Evolutionary conservation across 2,113 vertebrate genomes (phyloP), one percentile per base, ranked within the genome.

Genomic region (Regulus satrapa): DNA sequence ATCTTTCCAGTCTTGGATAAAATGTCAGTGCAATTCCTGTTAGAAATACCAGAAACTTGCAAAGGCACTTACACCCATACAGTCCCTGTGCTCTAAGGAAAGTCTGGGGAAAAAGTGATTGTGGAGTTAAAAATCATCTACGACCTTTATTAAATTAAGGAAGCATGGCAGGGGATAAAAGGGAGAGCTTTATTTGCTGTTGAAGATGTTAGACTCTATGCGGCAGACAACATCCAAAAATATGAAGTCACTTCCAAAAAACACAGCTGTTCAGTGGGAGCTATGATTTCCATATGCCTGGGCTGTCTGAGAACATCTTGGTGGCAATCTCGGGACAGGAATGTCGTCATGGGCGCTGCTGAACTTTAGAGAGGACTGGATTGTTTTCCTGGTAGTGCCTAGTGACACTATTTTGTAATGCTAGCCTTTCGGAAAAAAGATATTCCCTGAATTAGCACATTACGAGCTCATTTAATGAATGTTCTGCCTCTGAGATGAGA

Each of bases 221-320:
- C 56, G 79, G 64, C 41, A 95, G 95, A 80, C 92, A 94, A 88
- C 72, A 88, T 94, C 59, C 93, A 95, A 90, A 96, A 88, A 74
- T 64, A 96, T 78, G 82, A 95, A 95, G 68, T 96, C 76, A 61
- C 88, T 95, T 97, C 95, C 95, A 97, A 80, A 95, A 90, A 86
- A 61, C 95, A 95, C 96, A 97, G 95, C 95, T 97, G 96, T 82
- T 94, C 82, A 41, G 78, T 1, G 13, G 61, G 82, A 46, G 88
- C 95, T 93, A 62, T 92, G 95, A 93, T 34, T 95, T 90, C 90
- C 94, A 84, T 94, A 85, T 86, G 93, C 75, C 88, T 61, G 88
- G 74, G 63, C 43, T 88, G 82, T 73, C 75, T 21, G 85, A 94
- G 88, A 94, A 85, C 88, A 92, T 81, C 89, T 89, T 71, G 45